phyloP scores from a whole-genome alignment of 2,888 invertebrate genomes.

The Epinotia brunnichana region DNA sequence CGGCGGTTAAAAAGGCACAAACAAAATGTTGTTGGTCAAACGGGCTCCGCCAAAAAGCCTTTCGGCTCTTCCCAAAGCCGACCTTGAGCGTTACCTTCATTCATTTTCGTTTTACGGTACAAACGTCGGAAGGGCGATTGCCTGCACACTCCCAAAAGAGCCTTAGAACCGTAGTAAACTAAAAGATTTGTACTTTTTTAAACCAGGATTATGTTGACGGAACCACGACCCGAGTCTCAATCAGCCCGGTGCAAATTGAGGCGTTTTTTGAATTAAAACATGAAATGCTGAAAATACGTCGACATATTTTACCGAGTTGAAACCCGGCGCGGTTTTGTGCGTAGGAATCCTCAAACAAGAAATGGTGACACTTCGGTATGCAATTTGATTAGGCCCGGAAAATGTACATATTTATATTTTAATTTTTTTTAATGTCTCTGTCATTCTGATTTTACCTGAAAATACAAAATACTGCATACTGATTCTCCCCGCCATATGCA shows the following conservation, averaged over 20 bases:
- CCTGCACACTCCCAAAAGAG: not conserved
- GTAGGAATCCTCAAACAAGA: not conserved
- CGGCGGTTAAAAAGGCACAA: slow-evolving; percentile 24
- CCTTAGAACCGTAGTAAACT: not conserved
- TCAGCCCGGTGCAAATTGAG: slow-evolving; percentile 30
- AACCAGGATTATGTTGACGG: slow-evolving; percentile 8
- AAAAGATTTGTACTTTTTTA: not conserved
- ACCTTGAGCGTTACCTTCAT: slow-evolving; percentile 33
- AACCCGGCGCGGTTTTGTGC: slow-evolving; percentile 4
- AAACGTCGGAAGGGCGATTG: slow-evolving; percentile 11
- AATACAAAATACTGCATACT: too few species aligned
- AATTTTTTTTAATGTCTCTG: not conserved
- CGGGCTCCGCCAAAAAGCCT: slow-evolving; percentile 16
- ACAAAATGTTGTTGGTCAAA: slow-evolving; percentile 40
- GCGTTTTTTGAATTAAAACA: slow-evolving; percentile 19
- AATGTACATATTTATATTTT: too few species aligned
- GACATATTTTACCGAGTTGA: slow-evolving; percentile 6
- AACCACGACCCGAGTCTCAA: slow-evolving; percentile 26
- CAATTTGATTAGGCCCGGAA: too few species aligned
- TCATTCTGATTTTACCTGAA: too few species aligned
- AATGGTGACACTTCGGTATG: not conserved
- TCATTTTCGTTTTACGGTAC: slow-evolving; percentile 42
- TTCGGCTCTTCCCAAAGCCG: not conserved
- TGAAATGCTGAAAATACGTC: slow-evolving; percentile 18
- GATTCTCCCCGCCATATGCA: too few species aligned